Evolutionary conservation across 2,888 invertebrate species (phyloP).

Genomic region (Orthosia gothica): DNA sequence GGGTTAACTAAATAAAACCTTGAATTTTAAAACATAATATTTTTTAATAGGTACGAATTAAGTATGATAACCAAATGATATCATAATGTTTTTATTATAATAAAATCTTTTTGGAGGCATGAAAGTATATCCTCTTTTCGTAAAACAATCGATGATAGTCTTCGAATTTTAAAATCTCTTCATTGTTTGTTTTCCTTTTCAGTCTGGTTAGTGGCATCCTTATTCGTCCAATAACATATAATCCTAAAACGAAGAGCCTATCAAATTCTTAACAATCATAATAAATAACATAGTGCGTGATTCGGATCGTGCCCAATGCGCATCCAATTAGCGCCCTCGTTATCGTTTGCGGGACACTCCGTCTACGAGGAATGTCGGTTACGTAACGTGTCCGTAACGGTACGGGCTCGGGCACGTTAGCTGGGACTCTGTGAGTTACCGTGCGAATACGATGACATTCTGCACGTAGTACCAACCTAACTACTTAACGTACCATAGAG

Average conservation of each 20-base stretch:
- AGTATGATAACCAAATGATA: too few relatives aligned
- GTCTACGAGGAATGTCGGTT: conserved; percentile 60
- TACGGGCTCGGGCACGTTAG: conserved; percentile 45
- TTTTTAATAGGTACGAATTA: too few relatives aligned
- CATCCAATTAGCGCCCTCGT: conserved; percentile 58
- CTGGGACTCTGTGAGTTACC: conserved; percentile 41
- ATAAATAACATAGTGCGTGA: conserved; percentile 54
- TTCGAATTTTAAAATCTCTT: conserved; percentile 23
- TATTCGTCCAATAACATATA: not conserved
- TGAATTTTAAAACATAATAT: too few relatives aligned
- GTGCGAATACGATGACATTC: conserved; percentile 60
- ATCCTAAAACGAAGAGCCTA: conserved; percentile 26
- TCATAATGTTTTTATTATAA: too few relatives aligned
- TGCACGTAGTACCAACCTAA: conserved; percentile 15
- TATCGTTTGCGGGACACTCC: conserved; percentile 60
- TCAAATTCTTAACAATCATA: conserved; percentile 45
- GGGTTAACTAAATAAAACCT: not conserved
- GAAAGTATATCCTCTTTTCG: not conserved
- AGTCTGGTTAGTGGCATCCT: not conserved
- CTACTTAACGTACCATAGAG: too few relatives aligned
- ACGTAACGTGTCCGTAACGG: conserved; percentile 61
- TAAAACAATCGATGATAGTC: not conserved
- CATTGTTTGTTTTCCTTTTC: conserved; percentile 1
- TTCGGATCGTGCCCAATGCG: conserved; percentile 53
- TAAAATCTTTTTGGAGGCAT: not conserved